Evolutionary conservation across 2,797 vertebrate species (phyloP).

Genomic region (Ataeniobius toweri): DNA sequence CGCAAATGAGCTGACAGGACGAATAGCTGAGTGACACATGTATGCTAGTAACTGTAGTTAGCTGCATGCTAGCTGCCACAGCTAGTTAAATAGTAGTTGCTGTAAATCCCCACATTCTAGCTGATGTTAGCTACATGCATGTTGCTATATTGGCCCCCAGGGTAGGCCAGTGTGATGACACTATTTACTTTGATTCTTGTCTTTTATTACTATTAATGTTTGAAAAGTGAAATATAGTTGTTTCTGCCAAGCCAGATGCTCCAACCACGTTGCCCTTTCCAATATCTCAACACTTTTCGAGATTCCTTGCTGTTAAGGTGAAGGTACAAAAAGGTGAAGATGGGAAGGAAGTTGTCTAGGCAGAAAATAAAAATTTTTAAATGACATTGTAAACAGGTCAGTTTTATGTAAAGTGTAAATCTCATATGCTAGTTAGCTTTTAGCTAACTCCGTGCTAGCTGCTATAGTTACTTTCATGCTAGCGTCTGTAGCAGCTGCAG

Average conservation of each 20-base stretch:
- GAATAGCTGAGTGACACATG: no score
- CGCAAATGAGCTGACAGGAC: no score
- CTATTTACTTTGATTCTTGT: neutral
- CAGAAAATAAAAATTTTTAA: neutral
- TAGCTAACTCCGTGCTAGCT: neutral
- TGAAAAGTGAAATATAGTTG: neutral
- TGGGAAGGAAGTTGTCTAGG: neutral
- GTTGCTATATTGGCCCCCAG: no score
- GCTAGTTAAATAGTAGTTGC: neutral
- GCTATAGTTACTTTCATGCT: neutral
- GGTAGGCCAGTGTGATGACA: neutral
- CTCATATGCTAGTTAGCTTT: neutral
- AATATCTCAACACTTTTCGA: no score
- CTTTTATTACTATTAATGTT: neutral
- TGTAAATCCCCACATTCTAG: no score
- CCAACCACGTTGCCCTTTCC: no score
- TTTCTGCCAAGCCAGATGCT: neutral
- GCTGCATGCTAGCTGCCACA: neutral
- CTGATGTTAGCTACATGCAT: neutral
- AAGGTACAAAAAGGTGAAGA: neutral
- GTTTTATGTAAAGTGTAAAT: neutral
- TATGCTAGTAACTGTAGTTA: neutral
- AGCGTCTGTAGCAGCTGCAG: neutral
- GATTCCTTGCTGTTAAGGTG: neutral
- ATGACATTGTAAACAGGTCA: neutral